Evolutionary conservation across 2,797 vertebrate genomes (phyloP), one percentile per base, ranked within the genome.

Genomic region (Phoebastria nigripes): DNA sequence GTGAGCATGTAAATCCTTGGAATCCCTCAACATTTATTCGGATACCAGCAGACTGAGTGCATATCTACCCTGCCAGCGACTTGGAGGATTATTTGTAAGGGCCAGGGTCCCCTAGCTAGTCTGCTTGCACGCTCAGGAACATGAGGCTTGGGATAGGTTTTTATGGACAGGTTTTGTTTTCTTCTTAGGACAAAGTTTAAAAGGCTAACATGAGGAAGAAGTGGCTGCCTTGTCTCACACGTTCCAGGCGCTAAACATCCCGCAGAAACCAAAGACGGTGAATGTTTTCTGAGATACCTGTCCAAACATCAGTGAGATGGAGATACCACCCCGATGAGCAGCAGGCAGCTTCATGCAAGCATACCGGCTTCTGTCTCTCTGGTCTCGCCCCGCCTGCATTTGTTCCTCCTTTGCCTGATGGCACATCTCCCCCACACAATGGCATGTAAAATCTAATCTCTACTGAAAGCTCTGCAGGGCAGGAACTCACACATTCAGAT

Each of bases 391-490:
- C 84, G 41, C 95, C 96, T 91, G 92, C 90, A 87, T 96, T 94
- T 94, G 94, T 89, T 96, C 94, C 89, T 93, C 78, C 80, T 93
- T 92, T 80, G 92, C 83, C 92, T 92, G 92, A 96, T 97, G 93
- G 95, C 95, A 82, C 84, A 94, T 95, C 93, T 83, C 85, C 63
- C 96, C 82, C 95, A 90, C 96, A 93, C 88, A 94, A 91, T 78
- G 87, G 93, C 95, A 94, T 90, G 90, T 95, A 94, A 93, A 95
- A 94, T 93, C 94, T 95, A 94, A 96, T 95, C 96, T 96, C 92
- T 95, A 54, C 93, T 97, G 96, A 96, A 94, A 91, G 72, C 90
- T 97, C 96, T 96, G 82, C 66, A 85, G 94, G 96, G 96, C 95
- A 96, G 93, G 92, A 96, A 91, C 94, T 94, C 94, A 92, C 90